Base-by-base conservation (phyloP, 2,797 vertebrate genomes). In the Bovichtus diacanthus region DNA sequence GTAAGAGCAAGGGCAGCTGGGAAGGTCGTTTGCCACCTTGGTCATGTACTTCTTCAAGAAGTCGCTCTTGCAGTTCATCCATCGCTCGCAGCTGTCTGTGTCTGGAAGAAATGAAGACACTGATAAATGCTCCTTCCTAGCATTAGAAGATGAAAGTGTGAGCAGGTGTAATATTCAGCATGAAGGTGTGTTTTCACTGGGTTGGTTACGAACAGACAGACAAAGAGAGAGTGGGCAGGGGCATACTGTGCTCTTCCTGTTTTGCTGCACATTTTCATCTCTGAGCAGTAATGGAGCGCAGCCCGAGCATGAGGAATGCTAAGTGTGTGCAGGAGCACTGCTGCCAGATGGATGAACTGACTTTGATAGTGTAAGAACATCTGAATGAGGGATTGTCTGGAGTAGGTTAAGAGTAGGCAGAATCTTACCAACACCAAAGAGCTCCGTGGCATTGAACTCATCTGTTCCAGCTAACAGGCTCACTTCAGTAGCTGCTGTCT, bases 371-470 rank as follows among this genome's bases (percentile, higher is more conserved):
- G 46, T 39, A 58, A 43, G 56, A 76, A 81, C 72, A 70, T 87
- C 63, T 78, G 70, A 87, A 70, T 64, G 70, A 87, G n/a, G 66
- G 81, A 90, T 76, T 54, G 70, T 80, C 39, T 82, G 70, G 13
- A 71, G 47, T 11, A 66, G 65, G 66, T 77, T 39, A 53, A 47
- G 46, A 78, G 50, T 1, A 47, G 74, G 74, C 47, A 75, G 59
- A 70, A 51, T 82, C 98, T 97, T 96, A 99, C 98, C 98, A 34
- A 98, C 96, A 92, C 98, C 97, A 94, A 99, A 99, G 51, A 99
- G 96, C 80, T 97, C 98, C 58, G 97, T 99, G 71, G 98, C 97
- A 9, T 99, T 99, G 93, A 99, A 99, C 77, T 98, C 97, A 80
- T 99, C 97, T 0, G 95, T 98, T 89, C 98, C 97, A 3, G 97